phyloP scores from a whole-genome alignment of 2,113 vertebrate species.

The Manacus vitellinus region DNA sequence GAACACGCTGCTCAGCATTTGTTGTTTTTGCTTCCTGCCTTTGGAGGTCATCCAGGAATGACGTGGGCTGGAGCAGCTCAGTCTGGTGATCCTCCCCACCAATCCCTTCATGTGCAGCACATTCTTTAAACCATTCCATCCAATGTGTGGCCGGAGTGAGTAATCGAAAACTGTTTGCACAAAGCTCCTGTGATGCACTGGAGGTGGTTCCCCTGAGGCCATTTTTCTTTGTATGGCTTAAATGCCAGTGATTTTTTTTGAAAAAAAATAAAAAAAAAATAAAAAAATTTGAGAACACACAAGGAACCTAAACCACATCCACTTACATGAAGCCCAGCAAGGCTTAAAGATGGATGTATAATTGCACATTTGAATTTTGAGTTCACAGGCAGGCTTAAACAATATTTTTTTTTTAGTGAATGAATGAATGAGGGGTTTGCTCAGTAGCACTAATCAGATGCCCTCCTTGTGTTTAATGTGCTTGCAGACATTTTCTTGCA shows the following conservation, averaged over 20 bases:
- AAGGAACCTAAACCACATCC: neutral
- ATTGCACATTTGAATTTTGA: neutral
- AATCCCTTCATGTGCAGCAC: neutral
- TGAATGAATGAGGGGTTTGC: neutral
- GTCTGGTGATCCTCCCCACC: constrained; percentile 43
- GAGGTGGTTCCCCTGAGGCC: neutral
- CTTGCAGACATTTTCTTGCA: neutral
- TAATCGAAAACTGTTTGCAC: neutral
- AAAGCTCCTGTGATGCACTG: neutral
- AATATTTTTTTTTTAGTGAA: neutral
- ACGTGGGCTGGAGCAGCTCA: neutral
- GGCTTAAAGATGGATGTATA: neutral
- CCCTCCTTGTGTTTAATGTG: neutral
- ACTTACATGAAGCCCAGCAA: neutral
- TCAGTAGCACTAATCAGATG: neutral
- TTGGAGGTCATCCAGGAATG: constrained; percentile 34
- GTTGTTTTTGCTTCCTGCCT: neutral
- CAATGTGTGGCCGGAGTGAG: neutral
- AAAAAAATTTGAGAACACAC: neutral
- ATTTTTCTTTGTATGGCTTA: constrained; percentile 2
- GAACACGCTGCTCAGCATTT: neutral
- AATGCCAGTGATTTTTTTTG: neutral
- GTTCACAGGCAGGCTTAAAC: neutral
- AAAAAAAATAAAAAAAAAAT: neutral
- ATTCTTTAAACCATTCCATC: neutral